Percentiles rank a stretch among this genome's conserved stretches.
phyloP scores from a whole-genome alignment of 2,888 invertebrate genomes.

The Microplitis manilae region DNA sequence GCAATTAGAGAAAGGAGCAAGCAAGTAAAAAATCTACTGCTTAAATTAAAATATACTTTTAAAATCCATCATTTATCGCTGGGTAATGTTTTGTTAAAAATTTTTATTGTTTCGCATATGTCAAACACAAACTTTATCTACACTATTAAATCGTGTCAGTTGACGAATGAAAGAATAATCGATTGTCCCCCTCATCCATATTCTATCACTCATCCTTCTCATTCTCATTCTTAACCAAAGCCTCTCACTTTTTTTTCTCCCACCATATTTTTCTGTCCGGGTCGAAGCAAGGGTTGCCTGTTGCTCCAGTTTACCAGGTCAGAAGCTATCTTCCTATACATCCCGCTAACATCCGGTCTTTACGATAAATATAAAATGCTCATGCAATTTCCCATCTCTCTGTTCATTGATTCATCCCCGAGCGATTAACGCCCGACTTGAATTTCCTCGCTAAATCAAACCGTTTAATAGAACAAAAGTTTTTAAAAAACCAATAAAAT shows the following conservation, averaged over 20 bases:
- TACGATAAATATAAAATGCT: conserved; percentile 5
- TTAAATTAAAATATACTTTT: not conserved
- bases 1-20: not conserved
- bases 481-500: not conserved
- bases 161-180: conserved; percentile 21
- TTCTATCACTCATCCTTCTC: not conserved
- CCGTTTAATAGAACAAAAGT: not conserved
- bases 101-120: not conserved
- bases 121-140: not conserved
- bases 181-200: conserved; percentile 4
- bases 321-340: conserved; percentile 29
- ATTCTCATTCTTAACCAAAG: not conserved
- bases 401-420: not conserved
- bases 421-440: not conserved
- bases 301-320: conserved; percentile 51
- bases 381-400: not conserved
- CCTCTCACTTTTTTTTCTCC: not conserved
- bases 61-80: no score
- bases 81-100: no score
- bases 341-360: conserved; percentile 36
- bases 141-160: not conserved
- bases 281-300: conserved; percentile 47
- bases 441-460: not conserved
- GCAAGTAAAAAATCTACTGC: not conserved
- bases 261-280: conserved; percentile 16